Evolutionary conservation across 2,797 vertebrate species (phyloP), one percentile per base, ranked within the genome.

Genomic region (Delichon dasypus): DNA sequence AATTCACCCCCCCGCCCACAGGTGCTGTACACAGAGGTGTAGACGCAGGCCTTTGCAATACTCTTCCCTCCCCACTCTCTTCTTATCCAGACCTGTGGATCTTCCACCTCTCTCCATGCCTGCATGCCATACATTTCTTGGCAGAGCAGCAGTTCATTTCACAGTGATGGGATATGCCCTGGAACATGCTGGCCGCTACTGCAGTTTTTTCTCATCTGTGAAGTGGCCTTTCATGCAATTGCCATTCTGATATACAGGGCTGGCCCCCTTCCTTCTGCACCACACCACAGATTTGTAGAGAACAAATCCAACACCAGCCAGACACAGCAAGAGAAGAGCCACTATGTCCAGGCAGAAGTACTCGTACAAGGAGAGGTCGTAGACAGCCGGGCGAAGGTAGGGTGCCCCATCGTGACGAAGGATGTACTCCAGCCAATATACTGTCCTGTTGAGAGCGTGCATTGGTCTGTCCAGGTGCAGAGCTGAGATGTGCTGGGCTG

Each of bases 401-500:
- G 91, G 45, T 5, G 97, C 97, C 51, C 97, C 97, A 0, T 96
- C 1, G 0, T 98, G 97, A 32, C 97, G 94, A 23, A 97, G 96
- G 80, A 97, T 47, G 77, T 97, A 98, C 84, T 98, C 97, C 44
- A 98, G 94, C 97, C 97, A 98, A 29, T 97, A 97, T 34, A 97
- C 93, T 7, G 97, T 97, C 64, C 97, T 92, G 4, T 98, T 96
- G 67, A 97, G 88, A 42, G 97, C 97, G 0, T 89, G 90, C 95
- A 97, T 94, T 0, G 96, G 97, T 16, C 85, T 95, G 85, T 98
- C 97, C 47, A 95, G 84, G 58, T 97, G 97, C 66, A 97, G 78
- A 44, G 89, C 74, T 1, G 97, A 98, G 75, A 98, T 96, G 22
- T 86, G 88, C 60, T 94, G 96, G 64, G 97, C 97, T 13, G 96